A percentile compares a stretch with the other conserved stretches of the same genome.
These are phyloP conservation scores for Pseudoatta argentina DNA, from an alignment of 1,140 invertebrate species.

Conservation along the genomic window DNA sequence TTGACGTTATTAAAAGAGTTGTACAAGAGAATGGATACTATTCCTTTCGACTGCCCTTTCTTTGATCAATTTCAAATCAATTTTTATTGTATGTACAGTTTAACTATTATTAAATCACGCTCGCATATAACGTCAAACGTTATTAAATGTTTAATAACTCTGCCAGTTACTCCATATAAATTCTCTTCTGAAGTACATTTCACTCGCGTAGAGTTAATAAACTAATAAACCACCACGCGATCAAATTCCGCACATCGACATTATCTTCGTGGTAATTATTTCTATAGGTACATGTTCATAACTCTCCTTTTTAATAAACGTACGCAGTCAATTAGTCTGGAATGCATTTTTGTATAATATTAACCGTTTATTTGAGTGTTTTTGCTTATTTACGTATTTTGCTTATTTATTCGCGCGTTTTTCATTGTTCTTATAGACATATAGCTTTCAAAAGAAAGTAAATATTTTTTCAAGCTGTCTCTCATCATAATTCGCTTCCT, in stretches of 20 bases:
- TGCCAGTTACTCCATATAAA: conserved; percentile 37
- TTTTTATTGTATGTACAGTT: conserved; percentile 7
- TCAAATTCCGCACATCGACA: conserved; percentile 23
- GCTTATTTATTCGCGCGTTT: neutral
- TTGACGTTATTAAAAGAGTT: conserved; percentile 26
- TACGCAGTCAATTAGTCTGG: neutral
- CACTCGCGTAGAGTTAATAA: conserved; percentile 36
- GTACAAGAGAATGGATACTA: neutral
- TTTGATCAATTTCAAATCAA: conserved; percentile 45
- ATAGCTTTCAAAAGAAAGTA: neutral
- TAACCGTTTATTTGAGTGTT: neutral
- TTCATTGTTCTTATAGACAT: neutral
- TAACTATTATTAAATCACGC: conserved; percentile 52
- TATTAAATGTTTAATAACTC: conserved; percentile 60
- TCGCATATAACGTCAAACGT: conserved; percentile 21
- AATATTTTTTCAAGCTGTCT: neutral
- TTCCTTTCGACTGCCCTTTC: conserved; percentile 2
- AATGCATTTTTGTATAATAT: neutral
- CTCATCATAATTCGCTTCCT: too few relatives aligned
- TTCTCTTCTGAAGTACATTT: conserved; percentile 39
- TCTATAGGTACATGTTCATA: neutral
- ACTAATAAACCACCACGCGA: conserved; percentile 47
- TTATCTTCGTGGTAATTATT: conserved; percentile 37
- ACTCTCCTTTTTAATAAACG: neutral
- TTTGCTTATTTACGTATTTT: neutral